Evolutionary conservation across 2,113 vertebrate genomes (phyloP).

Genomic region (Callithrix jacchus): DNA sequence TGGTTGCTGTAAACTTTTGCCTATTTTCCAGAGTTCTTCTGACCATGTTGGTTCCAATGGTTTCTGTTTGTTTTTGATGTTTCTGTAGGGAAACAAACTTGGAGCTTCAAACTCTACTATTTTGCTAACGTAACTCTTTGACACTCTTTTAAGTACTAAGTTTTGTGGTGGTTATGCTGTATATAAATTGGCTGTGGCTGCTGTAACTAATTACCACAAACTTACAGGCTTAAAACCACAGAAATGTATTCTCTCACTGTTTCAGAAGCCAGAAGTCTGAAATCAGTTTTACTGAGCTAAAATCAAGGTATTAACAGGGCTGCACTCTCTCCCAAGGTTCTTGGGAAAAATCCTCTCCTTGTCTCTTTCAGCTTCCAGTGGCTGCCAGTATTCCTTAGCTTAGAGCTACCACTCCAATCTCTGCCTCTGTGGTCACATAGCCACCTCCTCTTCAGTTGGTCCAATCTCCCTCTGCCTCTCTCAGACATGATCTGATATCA

Average conservation of each 20-base stretch:
- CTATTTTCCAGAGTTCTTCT: background rate
- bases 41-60: background rate
- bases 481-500: background rate
- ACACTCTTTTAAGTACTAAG: background rate
- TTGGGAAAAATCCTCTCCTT: background rate
- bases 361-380: background rate
- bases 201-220: background rate
- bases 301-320: background rate
- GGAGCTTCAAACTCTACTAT: background rate
- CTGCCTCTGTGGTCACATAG: background rate
- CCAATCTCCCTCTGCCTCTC: background rate
- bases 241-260: background rate
- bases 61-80: background rate
- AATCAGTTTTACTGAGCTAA: background rate
- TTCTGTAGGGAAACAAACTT: background rate
- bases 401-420: background rate
- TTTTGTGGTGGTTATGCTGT: background rate
- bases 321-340: background rate
- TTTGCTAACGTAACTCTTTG: background rate
- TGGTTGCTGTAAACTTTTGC: background rate
- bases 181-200: background rate
- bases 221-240: background rate
- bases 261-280: background rate
- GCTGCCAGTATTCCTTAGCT: background rate
- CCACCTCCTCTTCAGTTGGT: background rate